A percentile compares a stretch with the other conserved stretches of the same genome.
Conservation (phyloP, 2,113 vertebrate species). For the Pelmatolapia mariae region DNA sequence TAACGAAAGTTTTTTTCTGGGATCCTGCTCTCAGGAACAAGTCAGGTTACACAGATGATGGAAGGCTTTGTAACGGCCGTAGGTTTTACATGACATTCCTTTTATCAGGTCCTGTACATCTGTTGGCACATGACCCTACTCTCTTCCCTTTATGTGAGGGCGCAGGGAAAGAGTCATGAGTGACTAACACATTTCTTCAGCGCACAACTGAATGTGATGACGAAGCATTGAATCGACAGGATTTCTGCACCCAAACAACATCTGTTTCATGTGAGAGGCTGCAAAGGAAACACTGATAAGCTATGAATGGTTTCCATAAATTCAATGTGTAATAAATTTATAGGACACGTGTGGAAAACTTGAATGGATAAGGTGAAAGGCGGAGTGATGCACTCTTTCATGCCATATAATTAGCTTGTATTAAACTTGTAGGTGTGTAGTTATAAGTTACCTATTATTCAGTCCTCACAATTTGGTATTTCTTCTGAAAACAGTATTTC, state of each 20-base stretch:
- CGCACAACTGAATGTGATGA: slow-evolving; percentile 19
- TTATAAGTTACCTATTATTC: slow-evolving; percentile 13
- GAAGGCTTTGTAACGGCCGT: background rate
- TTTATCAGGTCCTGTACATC: background rate
- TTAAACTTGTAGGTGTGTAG: slow-evolving; percentile 22
- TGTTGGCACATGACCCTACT: background rate
- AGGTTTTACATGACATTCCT: slow-evolving; percentile 3
- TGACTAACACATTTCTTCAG: slow-evolving; percentile 37
- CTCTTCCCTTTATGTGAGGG: slow-evolving; percentile 27
- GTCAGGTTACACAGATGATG: background rate
- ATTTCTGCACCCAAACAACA: slow-evolving; percentile 32
- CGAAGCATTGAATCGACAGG: slow-evolving; percentile 27
- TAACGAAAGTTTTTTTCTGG: background rate
- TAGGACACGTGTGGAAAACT: background rate
- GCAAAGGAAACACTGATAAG: background rate
- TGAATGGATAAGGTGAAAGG: background rate
- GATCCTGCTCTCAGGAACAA: background rate
- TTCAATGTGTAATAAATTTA: background rate
- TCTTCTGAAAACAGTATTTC: slow-evolving; percentile 46
- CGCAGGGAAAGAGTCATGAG: slow-evolving; percentile 18
- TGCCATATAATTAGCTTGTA: slow-evolving; percentile 30
- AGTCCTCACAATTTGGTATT: slow-evolving; percentile 37
- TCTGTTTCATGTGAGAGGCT: slow-evolving; percentile 15
- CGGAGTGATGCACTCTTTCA: background rate
- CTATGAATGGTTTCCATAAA: background rate